These are phyloP conservation scores for Chiroxiphia lanceolata DNA, from an alignment of 2,797 vertebrate genomes.

Conservation along the genomic window DNA sequence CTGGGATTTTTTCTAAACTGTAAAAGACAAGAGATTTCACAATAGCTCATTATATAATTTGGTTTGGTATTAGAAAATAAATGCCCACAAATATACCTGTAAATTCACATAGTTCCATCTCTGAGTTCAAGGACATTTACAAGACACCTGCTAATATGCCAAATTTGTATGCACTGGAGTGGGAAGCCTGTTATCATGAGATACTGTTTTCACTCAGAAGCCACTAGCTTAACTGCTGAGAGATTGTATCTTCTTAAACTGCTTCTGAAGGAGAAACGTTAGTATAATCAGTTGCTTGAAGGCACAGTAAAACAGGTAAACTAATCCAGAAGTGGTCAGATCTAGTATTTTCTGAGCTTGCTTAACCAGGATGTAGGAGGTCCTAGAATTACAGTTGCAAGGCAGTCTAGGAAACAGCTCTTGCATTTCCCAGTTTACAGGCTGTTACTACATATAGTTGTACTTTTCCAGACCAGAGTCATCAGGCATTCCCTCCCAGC, in stretches of 20 bases:
- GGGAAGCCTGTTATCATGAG: neutral
- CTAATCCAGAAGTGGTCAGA: neutral
- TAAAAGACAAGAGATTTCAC: neutral
- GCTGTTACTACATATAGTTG: neutral
- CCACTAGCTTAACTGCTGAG: neutral
- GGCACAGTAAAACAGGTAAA: neutral
- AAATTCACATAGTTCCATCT: neutral
- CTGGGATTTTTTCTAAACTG: neutral
- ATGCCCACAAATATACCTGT: neutral
- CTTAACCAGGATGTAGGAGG: neutral
- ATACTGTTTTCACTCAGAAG: neutral
- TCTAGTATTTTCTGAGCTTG: neutral
- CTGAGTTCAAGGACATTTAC: neutral
- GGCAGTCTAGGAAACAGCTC: neutral
- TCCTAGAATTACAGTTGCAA: neutral
- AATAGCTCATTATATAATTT: neutral
- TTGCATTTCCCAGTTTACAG: neutral
- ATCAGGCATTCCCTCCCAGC: neutral
- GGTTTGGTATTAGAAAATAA: neutral
- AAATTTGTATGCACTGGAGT: neutral
- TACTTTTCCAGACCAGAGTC: slow-evolving; percentile 33
- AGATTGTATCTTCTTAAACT: neutral
- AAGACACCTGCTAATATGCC: neutral
- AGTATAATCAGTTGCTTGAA: neutral
- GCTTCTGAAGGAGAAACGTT: neutral